phyloP scores from a whole-genome alignment of 2,113 vertebrate species.

The Xyliphius kryptos region DNA sequence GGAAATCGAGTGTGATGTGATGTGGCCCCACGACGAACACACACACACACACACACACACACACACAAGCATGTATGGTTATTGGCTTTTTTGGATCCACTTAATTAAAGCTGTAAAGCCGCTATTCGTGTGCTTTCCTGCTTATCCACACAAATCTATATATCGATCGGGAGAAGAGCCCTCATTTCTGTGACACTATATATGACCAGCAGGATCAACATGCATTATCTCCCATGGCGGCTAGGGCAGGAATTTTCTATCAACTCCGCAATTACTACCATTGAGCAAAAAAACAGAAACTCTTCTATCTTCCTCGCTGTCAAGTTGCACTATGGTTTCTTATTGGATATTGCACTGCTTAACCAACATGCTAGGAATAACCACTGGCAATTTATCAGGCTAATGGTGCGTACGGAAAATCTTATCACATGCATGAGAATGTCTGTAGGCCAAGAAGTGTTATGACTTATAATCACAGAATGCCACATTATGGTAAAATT shows the following conservation, averaged over 20 bases:
- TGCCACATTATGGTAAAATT: no score
- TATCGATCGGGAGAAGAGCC: constrained; percentile 28
- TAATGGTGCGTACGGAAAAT: no score
- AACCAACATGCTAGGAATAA: no score
- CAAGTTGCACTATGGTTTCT: no score
- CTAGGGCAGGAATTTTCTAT: constrained; percentile 33
- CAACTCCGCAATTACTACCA: constrained; percentile 36
- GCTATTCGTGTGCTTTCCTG: constrained; percentile 29
- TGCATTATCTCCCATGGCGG: constrained; percentile 25
- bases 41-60: constrained; percentile 1
- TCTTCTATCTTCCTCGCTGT: no score
- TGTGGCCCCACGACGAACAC: constrained; percentile 10
- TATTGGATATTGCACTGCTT: no score
- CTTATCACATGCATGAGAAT: no score
- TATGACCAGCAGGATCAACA: constrained; percentile 25
- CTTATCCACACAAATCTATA: constrained; percentile 30
- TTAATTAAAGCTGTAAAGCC: constrained; percentile 39
- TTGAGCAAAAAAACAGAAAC: neutral
- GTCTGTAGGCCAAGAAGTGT: no score
- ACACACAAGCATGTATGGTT: constrained; percentile 13
- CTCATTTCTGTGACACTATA: constrained; percentile 30
- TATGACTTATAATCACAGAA: no score
- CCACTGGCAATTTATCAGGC: no score
- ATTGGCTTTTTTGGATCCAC: constrained; percentile 33
- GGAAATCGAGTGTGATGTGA: constrained; percentile 32